Evolutionary conservation across 2,888 invertebrate species (phyloP), one percentile per base, ranked within the genome.

Genomic region (Ennomos quercinarius): DNA sequence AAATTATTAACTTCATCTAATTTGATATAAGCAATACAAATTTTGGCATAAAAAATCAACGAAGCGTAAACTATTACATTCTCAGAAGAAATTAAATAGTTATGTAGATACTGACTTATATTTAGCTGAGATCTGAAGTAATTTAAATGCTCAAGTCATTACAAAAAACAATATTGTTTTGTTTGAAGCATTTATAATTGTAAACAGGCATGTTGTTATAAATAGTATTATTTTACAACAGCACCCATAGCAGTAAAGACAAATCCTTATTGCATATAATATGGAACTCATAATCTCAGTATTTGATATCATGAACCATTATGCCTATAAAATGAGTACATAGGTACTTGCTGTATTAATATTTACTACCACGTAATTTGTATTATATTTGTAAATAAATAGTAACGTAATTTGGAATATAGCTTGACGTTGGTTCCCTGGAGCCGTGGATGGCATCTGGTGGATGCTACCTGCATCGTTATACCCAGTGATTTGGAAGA

Each of bases 301-400:
- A 68, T 74, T 6, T 6, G 6, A 6, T 74, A 76, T 72, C 72
- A 67, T 70, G 68, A 57, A 62, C 72, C 62, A 78, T 77, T 77
- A 78, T 71, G 66, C 66, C 78, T 80, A 81, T 79, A 81, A 79
- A 74, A 72, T 73, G 70, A 4, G 27, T 27, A 27, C 5, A 5
- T 27, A 27, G 4, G 6, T 27, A 6, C 27, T 27, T 73, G 74
- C 76, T 74, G 67, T 71, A 77, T 67, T 65, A 55, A 5, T 17
- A 17, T 17, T 58, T 44, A 66, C 43, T 65, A 48, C 36, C 39
- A 53, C 47, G 36, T 48, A 45, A 46, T 42, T 50, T 58, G 37
- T 47, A n/a, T 51, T 46, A 9, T 48, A 51, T 43, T n/a, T 39
- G 17, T 53, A 45, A 48, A 17, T 53, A 45, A 48, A 17, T 3